A percentile compares a stretch with the other conserved stretches of the same genome.
These are phyloP conservation scores for Vidua chalybeata DNA, from an alignment of 2,113 vertebrate genomes.

Conservation along the genomic window DNA sequence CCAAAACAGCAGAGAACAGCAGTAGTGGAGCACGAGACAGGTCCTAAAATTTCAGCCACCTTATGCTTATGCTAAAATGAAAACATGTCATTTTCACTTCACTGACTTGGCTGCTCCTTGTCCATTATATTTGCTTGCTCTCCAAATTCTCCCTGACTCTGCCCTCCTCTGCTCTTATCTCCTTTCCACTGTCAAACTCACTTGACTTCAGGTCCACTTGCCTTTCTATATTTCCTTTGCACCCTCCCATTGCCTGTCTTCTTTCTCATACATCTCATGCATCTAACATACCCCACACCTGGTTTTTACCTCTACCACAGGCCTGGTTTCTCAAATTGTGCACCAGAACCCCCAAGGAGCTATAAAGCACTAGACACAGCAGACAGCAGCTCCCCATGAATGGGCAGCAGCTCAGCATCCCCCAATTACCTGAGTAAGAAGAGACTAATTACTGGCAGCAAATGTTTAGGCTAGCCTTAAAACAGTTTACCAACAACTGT, in stretches of 20 bases:
- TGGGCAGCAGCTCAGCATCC: not conserved
- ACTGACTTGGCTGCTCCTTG: not conserved
- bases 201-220: not conserved
- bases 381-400: not conserved
- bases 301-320: not conserved
- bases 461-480: not conserved
- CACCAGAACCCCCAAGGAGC: not conserved
- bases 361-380: not conserved
- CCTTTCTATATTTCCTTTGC: not conserved
- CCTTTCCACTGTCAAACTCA: not conserved
- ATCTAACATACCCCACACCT: not conserved
- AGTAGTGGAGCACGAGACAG: not conserved
- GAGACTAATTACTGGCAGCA: not conserved
- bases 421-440: not conserved
- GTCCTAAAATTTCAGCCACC: not conserved
- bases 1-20: not conserved
- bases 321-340: not conserved
- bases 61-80: not conserved
- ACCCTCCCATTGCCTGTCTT: not conserved
- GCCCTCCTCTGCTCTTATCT: not conserved
- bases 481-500: not conserved
- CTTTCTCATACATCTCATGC: accelerated
- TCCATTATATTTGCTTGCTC: not conserved
- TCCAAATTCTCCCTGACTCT: not conserved
- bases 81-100: not conserved